Base-by-base conservation (phyloP, 2,888 invertebrate genomes). In the Adelognathus sp. region DNA sequence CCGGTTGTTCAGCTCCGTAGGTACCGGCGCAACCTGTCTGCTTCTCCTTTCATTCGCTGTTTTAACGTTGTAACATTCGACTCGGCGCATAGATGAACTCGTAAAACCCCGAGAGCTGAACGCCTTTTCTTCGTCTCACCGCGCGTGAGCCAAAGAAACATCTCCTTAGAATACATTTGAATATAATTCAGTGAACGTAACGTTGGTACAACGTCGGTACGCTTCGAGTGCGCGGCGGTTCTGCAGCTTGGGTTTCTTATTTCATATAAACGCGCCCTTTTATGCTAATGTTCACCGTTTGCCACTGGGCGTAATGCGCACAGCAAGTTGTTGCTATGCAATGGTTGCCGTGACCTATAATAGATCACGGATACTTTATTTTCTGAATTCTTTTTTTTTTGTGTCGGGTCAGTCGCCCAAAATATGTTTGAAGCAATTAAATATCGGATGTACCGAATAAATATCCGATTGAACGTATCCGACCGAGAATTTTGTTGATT, bases 161-260 rank as follows among this genome's bases (percentile, higher is more conserved):
- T 83, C 79, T 77, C 73, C 73, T 63, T 74, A 16, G 83, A 86
- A 86, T 86, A 86, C 83, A 86, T 87, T 88, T 86, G 80, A 86
- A 86, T 87, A 75, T 82, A 82, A 84, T 85, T 85, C 82, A 72
- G 67, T 31, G 64, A 64, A 66, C 70, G 54, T 64, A 73, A 76
- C 64, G 36, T 44, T 58, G n/a, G 27, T 31, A 46, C 33, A 33
- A 39, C 52, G 46, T 11, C 9, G 21, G 27, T 14, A 56, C 7
- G 50, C 50, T 18, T 58, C 58, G 33, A 33, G 54, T 39, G 44
- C 64, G 73, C 46, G 66, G 72, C 64, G 64, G 7, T 24, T 27
- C 50, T 18, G 21, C 11, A 0, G 50, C n/a, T n/a, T n/a, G 36
- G 3, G 50, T 16, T 71, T 71, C 70, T 71, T 71, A 80, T 81